Conservation (phyloP, 2,113 vertebrate species). For the Phylloscopus trochiloides region DNA sequence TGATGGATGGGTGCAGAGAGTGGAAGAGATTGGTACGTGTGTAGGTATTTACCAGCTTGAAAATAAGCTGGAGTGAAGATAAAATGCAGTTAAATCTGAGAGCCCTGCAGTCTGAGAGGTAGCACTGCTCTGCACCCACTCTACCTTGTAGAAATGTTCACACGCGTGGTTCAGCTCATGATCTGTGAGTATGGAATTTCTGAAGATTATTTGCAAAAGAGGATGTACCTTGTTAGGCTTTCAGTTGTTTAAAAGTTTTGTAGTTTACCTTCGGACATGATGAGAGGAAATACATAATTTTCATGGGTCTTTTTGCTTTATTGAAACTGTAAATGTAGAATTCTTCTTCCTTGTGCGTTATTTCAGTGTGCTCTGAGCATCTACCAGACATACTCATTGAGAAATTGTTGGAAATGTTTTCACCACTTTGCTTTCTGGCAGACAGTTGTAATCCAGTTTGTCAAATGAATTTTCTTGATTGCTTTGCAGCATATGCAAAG, state of each 20-base stretch:
- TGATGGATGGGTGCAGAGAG: background rate
- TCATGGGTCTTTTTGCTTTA: background rate
- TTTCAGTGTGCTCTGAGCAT: background rate
- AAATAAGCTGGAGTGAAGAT: background rate
- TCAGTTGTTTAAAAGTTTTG: background rate
- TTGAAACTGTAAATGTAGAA: background rate
- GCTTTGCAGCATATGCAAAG: slow-evolving; percentile 53
- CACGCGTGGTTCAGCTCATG: background rate
- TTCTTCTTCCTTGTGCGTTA: background rate
- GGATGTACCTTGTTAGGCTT: background rate
- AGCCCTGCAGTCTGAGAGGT: background rate
- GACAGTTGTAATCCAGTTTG: slow-evolving; percentile 51
- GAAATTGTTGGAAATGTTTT: background rate
- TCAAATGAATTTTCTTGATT: slow-evolving; percentile 68
- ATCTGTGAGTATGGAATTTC: background rate
- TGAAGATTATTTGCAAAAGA: background rate
- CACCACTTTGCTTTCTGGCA: slow-evolving; percentile 34
- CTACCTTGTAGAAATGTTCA: background rate
- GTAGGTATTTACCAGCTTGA: background rate
- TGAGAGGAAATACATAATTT: background rate
- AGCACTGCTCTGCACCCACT: background rate
- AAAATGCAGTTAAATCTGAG: background rate
- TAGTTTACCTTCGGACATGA: background rate
- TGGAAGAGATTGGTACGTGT: background rate
- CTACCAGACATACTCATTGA: background rate